phyloP scores from a whole-genome alignment of 30 jellyfish, hydroid and myxozoan genomes.

The Cassiopea xamachana region DNA sequence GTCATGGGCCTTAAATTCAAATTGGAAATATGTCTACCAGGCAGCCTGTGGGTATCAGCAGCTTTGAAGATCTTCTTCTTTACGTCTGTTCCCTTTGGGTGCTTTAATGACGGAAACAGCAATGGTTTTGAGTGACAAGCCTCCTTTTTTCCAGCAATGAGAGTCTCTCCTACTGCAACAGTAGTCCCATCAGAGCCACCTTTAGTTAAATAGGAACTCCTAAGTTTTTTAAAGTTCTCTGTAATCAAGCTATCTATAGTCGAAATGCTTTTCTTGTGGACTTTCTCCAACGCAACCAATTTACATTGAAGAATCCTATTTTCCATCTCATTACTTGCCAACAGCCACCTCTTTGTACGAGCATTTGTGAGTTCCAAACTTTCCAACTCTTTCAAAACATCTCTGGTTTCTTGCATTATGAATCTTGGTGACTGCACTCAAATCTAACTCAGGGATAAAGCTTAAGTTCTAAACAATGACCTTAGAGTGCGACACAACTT shows the following conservation, averaged over 20 bases:
- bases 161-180: neutral
- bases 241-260: conserved; percentile 22
- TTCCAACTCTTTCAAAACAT: neutral
- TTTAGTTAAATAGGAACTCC: neutral
- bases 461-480: no score
- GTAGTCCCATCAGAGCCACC: neutral
- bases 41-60: no score
- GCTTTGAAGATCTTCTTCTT: neutral
- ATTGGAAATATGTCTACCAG: neutral
- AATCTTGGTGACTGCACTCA: neutral
- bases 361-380: neutral
- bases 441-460: neutral
- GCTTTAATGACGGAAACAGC: neutral
- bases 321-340: conserved; percentile 21
- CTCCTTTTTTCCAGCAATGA: neutral
- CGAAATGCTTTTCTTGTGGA: conserved; percentile 9
- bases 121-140: neutral
- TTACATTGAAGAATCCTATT: conserved; percentile 1
- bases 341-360: neutral
- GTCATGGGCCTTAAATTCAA: neutral
- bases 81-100: neutral
- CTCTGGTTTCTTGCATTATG: neutral
- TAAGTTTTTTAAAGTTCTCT: neutral
- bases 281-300: conserved; percentile 18
- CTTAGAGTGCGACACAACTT: no score